Evolutionary conservation across 2,888 invertebrate genomes (phyloP).

Genomic region (Lingula anatina): DNA sequence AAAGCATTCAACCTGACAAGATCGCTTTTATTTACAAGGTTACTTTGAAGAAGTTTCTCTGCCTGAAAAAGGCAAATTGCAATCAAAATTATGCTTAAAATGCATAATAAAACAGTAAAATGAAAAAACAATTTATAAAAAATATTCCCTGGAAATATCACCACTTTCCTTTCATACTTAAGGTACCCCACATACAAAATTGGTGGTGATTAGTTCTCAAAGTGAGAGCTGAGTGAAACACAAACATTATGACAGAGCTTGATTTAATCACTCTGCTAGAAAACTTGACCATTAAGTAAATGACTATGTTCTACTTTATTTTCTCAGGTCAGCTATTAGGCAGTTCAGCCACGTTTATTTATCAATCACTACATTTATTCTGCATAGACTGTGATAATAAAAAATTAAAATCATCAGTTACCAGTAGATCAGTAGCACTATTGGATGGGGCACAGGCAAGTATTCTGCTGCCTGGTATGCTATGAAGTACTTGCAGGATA

Average conservation of each 20-base stretch:
- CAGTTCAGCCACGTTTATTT: neutral
- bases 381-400: too few relatives aligned
- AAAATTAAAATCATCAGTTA: constrained; percentile 37
- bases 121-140: neutral
- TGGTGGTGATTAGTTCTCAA: too few relatives aligned
- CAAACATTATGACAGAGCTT: too few relatives aligned
- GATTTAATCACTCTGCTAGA: too few relatives aligned
- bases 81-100: too few relatives aligned
- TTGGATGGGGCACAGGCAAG: constrained; percentile 87
- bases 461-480: constrained; percentile 54
- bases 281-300: too few relatives aligned
- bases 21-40: constrained; percentile 64
- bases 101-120: neutral
- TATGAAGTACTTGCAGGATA: constrained; percentile 67
- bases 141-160: neutral
- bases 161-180: neutral
- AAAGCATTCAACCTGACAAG: constrained; percentile 64
- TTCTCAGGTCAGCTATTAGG: neutral
- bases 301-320: too few relatives aligned
- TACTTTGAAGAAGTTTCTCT: constrained; percentile 67
- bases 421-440: constrained; percentile 82
- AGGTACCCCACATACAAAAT: neutral
- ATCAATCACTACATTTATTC: neutral
- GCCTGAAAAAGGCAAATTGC: constrained; percentile 18
- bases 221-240: too few relatives aligned